Conservation (phyloP, 2,113 vertebrate genomes). For the Strix uralensis region DNA sequence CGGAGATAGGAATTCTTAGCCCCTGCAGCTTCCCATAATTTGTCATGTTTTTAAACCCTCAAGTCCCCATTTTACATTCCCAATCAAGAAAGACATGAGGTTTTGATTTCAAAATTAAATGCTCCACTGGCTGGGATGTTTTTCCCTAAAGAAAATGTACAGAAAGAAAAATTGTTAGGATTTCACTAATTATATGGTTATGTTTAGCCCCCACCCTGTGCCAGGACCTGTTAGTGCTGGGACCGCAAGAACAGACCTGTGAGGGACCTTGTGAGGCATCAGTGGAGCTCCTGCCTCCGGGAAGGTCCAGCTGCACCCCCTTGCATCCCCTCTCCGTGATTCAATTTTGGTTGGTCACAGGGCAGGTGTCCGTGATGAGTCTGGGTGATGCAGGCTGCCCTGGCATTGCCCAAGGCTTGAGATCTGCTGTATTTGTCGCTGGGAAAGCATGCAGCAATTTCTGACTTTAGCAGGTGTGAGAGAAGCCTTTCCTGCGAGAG, state of each 20-base stretch:
- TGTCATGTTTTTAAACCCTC: constrained; percentile 53
- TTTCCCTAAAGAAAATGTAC: neutral
- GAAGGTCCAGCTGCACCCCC: neutral
- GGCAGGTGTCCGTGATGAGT: neutral
- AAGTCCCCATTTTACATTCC: constrained; percentile 53
- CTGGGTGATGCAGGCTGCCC: neutral
- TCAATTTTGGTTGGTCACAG: neutral
- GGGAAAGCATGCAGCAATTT: neutral
- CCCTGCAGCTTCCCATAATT: constrained; percentile 55
- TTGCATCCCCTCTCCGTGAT: neutral
- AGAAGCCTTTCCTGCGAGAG: constrained; percentile 52
- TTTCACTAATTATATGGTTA: neutral
- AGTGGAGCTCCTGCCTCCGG: neutral
- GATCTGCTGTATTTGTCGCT: neutral
- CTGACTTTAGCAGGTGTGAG: constrained; percentile 41
- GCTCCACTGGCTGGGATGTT: neutral
- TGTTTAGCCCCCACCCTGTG: neutral
- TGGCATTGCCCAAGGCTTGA: neutral
- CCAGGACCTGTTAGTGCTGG: neutral
- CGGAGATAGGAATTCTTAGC: constrained; percentile 54
- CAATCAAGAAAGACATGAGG: neutral
- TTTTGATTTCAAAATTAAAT: constrained; percentile 21
- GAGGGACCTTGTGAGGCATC: neutral
- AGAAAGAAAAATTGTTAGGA: neutral
- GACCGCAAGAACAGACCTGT: neutral